Conservation (phyloP, 2,888 invertebrate species). For the Priapulus caudatus region DNA sequence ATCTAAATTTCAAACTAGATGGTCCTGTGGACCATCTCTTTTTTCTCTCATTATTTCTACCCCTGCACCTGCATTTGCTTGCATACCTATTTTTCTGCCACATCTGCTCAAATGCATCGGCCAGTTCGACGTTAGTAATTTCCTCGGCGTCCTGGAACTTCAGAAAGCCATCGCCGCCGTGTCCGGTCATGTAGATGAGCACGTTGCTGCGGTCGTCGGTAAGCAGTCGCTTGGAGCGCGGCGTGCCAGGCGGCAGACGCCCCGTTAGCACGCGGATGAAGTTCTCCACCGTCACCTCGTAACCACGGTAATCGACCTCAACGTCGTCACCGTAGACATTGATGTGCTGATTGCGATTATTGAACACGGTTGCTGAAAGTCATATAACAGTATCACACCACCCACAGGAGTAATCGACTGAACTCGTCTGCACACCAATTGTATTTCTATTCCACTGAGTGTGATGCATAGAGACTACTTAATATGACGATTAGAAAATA, state of each 20-base stretch:
- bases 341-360: conserved; percentile 92
- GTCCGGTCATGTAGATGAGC: conserved; percentile 83
- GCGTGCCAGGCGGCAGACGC: conserved; percentile 77
- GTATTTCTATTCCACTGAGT: too few species aligned
- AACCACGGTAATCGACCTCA: conserved; percentile 94
- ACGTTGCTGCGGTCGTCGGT: conserved; percentile 96
- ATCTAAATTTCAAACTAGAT: too few species aligned
- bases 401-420: too few species aligned
- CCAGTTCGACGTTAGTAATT: conserved; percentile 92
- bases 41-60: too few species aligned
- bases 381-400: too few species aligned
- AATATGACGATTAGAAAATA: too few species aligned
- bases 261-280: conserved; percentile 92
- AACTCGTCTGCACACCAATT: too few species aligned
- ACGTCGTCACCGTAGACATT: conserved; percentile 99
- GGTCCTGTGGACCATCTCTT: too few species aligned
- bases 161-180: conserved; percentile 96
- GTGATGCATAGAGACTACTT: too few species aligned
- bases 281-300: conserved; percentile 85
- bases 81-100: conserved; percentile 84
- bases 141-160: conserved; percentile 99
- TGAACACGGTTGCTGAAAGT: conserved; percentile 73
- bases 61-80: too few species aligned
- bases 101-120: conserved; percentile 99
- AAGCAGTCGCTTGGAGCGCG: conserved; percentile 81